Evolutionary conservation across 2,888 invertebrate genomes (phyloP).

Genomic region (Heteromyza rotundicornis): DNA sequence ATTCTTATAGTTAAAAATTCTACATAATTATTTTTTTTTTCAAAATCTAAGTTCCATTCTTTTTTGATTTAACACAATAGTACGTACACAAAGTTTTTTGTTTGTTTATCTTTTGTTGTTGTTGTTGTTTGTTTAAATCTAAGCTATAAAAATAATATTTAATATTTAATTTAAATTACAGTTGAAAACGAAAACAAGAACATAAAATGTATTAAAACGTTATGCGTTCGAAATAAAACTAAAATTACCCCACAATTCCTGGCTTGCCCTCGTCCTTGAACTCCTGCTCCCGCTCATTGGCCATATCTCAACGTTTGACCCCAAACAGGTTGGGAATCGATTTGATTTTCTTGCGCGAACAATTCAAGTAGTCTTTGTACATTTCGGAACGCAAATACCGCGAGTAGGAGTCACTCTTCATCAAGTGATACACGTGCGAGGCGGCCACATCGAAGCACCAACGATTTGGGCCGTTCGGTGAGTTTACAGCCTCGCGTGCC

Average conservation of each 20-base stretch:
- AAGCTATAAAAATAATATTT: no score
- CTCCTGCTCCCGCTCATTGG: not conserved
- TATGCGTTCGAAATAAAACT: not conserved
- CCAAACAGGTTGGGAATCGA: slow-evolving; percentile 63
- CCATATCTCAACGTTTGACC: slow-evolving; percentile 60
- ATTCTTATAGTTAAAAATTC: no score
- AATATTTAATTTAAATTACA: no score
- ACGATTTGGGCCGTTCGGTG: slow-evolving; percentile 76
- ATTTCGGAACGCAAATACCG: slow-evolving; percentile 96
- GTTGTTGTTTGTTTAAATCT: no score
- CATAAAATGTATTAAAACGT: no score
- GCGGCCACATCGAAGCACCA: slow-evolving; percentile 98
- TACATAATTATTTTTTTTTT: no score
- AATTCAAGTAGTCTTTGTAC: slow-evolving; percentile 96
- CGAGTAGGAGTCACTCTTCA: slow-evolving; percentile 99
- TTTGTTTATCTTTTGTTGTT: not conserved
- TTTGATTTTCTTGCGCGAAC: slow-evolving; percentile 94
- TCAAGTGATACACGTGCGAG: slow-evolving; percentile 97
- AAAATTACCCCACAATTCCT: slow-evolving; percentile 11
- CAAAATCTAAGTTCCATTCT: no score
- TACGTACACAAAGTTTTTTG: not conserved
- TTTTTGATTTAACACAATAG: not conserved
- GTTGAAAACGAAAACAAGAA: no score
- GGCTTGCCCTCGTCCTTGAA: not conserved
- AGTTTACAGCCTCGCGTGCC: slow-evolving; percentile 76